Percentiles rank a stretch among this genome's conserved stretches.
Evolutionary conservation across 1,140 invertebrate species (phyloP).

Genomic region (Achatina immaculata): DNA sequence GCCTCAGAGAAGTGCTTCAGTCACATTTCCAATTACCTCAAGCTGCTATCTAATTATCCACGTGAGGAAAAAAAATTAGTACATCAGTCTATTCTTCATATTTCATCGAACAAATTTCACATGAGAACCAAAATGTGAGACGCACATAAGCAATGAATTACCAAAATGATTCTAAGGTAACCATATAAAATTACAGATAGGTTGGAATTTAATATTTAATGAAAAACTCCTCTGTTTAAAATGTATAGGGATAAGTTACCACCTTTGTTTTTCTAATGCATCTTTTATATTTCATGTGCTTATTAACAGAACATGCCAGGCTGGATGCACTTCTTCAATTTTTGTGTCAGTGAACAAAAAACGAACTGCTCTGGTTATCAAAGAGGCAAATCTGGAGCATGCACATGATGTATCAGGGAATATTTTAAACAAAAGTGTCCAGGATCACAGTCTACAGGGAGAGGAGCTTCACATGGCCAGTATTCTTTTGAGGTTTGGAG

Average conservation of each 20-base stretch:
- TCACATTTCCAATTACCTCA: no score
- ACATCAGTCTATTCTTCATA: no score
- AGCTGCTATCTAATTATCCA: no score
- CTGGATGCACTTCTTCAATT: conserved; percentile 24
- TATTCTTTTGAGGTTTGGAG: conserved; percentile 26
- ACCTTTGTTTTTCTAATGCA: background rate
- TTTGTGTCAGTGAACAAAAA: conserved; percentile 30
- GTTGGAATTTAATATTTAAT: background rate
- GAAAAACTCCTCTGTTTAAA: background rate
- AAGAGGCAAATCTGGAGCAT: conserved; percentile 22
- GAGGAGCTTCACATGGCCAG: conserved; percentile 29
- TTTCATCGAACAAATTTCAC: no score
- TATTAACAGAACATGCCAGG: conserved; percentile 14
- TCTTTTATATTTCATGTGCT: background rate
- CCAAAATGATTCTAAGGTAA: no score
- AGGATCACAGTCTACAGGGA: conserved; percentile 17
- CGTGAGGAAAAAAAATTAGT: no score
- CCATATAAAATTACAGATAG: no score
- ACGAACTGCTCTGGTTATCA: conserved; percentile 19
- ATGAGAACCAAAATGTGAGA: no score
- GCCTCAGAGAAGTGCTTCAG: no score
- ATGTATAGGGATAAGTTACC: background rate
- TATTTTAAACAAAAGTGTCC: conserved; percentile 5
- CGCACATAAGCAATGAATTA: no score
- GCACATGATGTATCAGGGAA: background rate